These are phyloP conservation scores for Coptodon bakossiorum DNA, from an alignment of 2,113 vertebrate species.

Conservation along the genomic window DNA sequence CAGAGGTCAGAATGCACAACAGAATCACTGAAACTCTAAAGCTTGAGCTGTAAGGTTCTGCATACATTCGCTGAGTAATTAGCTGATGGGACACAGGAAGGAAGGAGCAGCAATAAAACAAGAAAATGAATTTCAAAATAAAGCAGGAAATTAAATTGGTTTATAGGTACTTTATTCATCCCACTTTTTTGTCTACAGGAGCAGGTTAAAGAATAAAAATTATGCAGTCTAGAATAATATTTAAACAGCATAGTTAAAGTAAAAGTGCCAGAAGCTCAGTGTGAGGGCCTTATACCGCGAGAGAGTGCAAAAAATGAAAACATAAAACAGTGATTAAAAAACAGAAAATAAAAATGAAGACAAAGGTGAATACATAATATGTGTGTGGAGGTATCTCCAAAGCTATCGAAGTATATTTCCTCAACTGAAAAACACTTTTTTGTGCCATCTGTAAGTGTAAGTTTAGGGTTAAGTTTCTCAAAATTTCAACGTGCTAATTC, in stretches of 20 bases:
- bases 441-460: neutral
- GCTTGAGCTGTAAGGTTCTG: neutral
- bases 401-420: neutral
- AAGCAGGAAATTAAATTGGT: neutral
- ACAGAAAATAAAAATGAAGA: neutral
- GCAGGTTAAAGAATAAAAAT: neutral
- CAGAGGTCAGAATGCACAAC: fast-evolving
- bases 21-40: neutral
- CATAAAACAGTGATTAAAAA: neutral
- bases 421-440: neutral
- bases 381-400: neutral
- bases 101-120: neutral
- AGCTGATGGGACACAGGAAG: neutral
- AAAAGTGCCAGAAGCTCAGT: neutral
- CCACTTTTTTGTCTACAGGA: neutral
- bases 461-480: neutral
- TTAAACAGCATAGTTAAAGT: neutral
- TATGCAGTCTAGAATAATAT: neutral
- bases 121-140: neutral
- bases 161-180: neutral
- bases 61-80: neutral
- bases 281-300: neutral
- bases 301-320: neutral
- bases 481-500: neutral
- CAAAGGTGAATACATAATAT: neutral